phyloP scores from a whole-genome alignment of 2,888 invertebrate genomes.

The Teinopalpus imperialis region DNA sequence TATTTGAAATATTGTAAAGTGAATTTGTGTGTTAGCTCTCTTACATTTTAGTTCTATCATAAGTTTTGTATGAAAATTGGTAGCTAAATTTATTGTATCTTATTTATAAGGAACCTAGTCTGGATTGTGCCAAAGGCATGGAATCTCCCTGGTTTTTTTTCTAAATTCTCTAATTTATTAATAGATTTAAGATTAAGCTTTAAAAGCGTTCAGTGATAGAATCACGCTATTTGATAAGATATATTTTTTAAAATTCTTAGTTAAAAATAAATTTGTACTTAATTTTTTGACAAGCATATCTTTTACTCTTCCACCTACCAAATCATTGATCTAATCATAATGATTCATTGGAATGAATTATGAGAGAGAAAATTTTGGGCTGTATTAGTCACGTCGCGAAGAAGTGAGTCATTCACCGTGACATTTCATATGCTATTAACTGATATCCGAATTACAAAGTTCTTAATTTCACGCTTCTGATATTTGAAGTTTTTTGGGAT shows the following conservation, averaged over 20 bases:
- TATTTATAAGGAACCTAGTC: constrained; percentile 52
- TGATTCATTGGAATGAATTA: background rate
- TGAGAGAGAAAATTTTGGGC: background rate
- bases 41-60: constrained; percentile 25
- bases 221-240: constrained; percentile 50
- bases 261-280: constrained; percentile 49
- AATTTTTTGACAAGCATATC: constrained; percentile 40
- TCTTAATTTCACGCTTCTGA: too few relatives aligned
- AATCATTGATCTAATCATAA: background rate
- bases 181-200: constrained; percentile 50
- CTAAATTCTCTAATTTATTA: constrained; percentile 43
- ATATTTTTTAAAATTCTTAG: constrained; percentile 47
- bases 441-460: too few relatives aligned
- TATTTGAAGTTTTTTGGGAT: too few relatives aligned
- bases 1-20: constrained; percentile 32
- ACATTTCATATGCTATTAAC: background rate
- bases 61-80: constrained; percentile 1
- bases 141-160: constrained; percentile 61
- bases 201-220: constrained; percentile 64
- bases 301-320: constrained; percentile 26
- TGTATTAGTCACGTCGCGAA: constrained; percentile 10
- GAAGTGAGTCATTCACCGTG: constrained; percentile 11
- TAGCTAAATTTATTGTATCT: constrained; percentile 29
- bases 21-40: constrained; percentile 46
- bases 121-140: constrained; percentile 70